These are phyloP conservation scores for Laspeyria flexula DNA, from an alignment of 2,888 invertebrate genomes.

Conservation along the genomic window DNA sequence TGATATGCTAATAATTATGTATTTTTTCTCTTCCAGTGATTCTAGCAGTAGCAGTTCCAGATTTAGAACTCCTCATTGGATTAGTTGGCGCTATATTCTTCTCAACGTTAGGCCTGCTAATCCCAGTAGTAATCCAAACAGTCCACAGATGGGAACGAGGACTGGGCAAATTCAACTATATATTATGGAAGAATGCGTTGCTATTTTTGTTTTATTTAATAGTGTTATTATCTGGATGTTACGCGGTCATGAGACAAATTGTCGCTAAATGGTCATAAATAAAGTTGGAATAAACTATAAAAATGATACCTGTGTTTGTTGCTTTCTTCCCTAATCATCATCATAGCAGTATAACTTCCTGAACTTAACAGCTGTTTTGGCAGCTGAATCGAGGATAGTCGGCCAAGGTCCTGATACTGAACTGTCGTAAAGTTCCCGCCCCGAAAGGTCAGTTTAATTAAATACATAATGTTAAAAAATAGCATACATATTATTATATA, in stretches of 20 bases:
- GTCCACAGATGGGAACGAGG: conserved; percentile 89
- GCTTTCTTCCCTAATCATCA: conserved; percentile 40
- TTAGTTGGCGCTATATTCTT: conserved; percentile 93
- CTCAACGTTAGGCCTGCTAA: conserved; percentile 90
- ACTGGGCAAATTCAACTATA: conserved; percentile 87
- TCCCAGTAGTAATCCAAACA: conserved; percentile 91
- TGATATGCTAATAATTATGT: not conserved
- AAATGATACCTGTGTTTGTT: not conserved
- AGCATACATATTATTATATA: too few species aligned
- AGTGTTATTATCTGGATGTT: conserved; percentile 71
- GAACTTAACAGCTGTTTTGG: too few species aligned
- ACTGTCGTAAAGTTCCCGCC: too few species aligned
- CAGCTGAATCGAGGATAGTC: too few species aligned
- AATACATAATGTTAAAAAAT: too few species aligned
- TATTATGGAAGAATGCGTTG: conserved; percentile 88
- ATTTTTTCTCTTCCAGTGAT: conserved; percentile 83
- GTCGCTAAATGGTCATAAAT: conserved; percentile 39
- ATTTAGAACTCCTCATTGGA: conserved; percentile 94
- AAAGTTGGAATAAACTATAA: not conserved
- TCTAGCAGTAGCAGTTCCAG: conserved; percentile 92
- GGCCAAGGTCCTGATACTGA: too few species aligned
- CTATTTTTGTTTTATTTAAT: conserved; percentile 65
- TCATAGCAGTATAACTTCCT: too few species aligned
- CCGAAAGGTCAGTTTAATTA: too few species aligned
- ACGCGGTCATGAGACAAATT: conserved; percentile 62